Conservation (phyloP, 2,797 vertebrate species). For the Xiphophorus birchmanni region DNA sequence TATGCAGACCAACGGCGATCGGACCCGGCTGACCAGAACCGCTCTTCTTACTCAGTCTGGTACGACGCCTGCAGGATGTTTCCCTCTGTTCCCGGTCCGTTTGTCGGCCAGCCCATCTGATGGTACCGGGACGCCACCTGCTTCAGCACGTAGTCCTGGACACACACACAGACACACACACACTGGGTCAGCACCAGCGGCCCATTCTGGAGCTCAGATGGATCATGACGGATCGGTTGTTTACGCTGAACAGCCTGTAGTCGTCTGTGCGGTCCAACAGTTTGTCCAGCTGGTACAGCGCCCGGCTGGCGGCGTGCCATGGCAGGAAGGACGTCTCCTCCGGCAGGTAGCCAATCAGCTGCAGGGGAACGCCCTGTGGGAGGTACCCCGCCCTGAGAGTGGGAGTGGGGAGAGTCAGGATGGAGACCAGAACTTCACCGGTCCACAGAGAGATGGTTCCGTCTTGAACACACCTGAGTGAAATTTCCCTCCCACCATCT, state of each 20-base stretch:
- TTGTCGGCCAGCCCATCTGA: constrained; percentile 91
- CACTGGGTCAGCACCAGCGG: constrained; percentile 12
- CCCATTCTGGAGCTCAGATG: constrained; percentile 13
- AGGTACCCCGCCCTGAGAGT: constrained; percentile 91
- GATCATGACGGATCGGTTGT: constrained; percentile 30
- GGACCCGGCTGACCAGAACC: not conserved
- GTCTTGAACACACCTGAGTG: no score
- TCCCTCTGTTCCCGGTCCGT: constrained; percentile 79
- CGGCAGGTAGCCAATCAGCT: constrained; percentile 94
- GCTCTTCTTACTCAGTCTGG: constrained; percentile 88
- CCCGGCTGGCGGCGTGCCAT: constrained; percentile 95
- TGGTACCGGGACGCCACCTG: constrained; percentile 94
- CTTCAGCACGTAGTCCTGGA: constrained; percentile 93
- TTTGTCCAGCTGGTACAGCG: constrained; percentile 96
- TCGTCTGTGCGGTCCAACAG: constrained; percentile 95
- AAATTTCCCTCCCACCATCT: no score
- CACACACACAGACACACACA: constrained; percentile 30
- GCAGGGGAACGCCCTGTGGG: constrained; percentile 92
- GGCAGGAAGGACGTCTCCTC: constrained; percentile 95
- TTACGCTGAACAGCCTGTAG: constrained; percentile 97
- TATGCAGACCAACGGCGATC: not conserved
- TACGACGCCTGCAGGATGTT: constrained; percentile 89
- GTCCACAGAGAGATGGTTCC: no score
- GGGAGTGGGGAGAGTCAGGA: not conserved
- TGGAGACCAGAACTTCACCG: not conserved